Base-by-base conservation (phyloP, 2,888 invertebrate species). In the Archips xylosteana region DNA sequence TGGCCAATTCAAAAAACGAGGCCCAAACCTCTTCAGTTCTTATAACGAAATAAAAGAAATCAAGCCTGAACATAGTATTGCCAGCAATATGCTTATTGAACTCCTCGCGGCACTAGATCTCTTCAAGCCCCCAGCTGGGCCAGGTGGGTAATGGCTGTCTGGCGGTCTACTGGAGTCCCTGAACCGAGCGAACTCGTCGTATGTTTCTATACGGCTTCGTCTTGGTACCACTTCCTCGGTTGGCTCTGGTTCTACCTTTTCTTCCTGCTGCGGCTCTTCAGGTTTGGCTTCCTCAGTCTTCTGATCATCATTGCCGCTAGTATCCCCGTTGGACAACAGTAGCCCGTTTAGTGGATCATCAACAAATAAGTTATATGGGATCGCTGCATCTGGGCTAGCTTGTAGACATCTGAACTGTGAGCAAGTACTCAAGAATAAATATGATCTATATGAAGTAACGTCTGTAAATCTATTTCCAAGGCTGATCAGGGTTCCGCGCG, bases 111-210 rank as follows among this genome's bases (percentile, higher is more conserved):
- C 76, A 45, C 68, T 49, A 13, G 78, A 79, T 9, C 81, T 74
- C 13, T 73, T 76, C 32, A 76, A 76, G 2, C 78, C 78, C 34
- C 71, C 74, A 0, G 77, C 80, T 3, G 82, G 82, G 6, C 78
- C 83, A 5, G 84, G 76, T 0, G 79, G 80, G 34, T 87, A 85
- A 67, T 89, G 86, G 23, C 84, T 86, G 6, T 88, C 88, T 13
- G 87, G 85, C 2, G 87, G 88, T 77, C 88, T 80, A 59, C 79
- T 87, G 0, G 80, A 80, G 65, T 88, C 81, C 62, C 78, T 83
- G 54, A 81, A 87, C 39, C 86, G 78, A 1, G 79, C 85, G 59
- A 78, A 86, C 67, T 87, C 83, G 75, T 89, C 82, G 49, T 87
- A 88, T 0, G 86, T 86, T 6, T 84, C 85, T 47, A 88, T 87